Conservation (phyloP, 1,140 invertebrate species). For the Drosophila pallidifrons region DNA sequence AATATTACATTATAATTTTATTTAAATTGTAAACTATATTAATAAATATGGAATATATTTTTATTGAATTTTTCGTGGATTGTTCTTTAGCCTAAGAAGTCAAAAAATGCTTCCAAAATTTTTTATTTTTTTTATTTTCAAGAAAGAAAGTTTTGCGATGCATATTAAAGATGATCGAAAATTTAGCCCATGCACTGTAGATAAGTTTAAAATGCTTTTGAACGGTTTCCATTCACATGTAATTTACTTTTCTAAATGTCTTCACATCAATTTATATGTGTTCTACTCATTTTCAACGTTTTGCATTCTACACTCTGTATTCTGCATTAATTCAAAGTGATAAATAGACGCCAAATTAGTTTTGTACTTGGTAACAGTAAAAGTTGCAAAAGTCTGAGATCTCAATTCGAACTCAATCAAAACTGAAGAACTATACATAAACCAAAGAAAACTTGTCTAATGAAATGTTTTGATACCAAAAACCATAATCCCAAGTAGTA, state of each 20-base stretch:
- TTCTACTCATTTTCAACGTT: constrained; percentile 26
- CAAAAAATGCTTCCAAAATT: constrained; percentile 60
- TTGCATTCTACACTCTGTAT: constrained; percentile 30
- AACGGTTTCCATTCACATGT: neutral
- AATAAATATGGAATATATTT: constrained; percentile 32
- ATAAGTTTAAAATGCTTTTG: constrained; percentile 29
- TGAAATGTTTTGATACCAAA: constrained; percentile 70
- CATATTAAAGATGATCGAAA: constrained; percentile 1
- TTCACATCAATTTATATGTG: constrained; percentile 26
- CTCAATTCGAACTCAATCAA: constrained; percentile 48
- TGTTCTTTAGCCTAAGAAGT: constrained; percentile 63
- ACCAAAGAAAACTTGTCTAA: constrained; percentile 37
- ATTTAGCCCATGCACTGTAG: constrained; percentile 25
- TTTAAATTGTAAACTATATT: constrained; percentile 44
- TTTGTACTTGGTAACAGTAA: constrained; percentile 65
- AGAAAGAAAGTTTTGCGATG: neutral
- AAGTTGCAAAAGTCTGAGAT: constrained; percentile 60
- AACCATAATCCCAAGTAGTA: constrained; percentile 66
- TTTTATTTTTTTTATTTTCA: neutral
- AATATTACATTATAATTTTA: constrained; percentile 29
- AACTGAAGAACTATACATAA: constrained; percentile 31
- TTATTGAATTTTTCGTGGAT: constrained; percentile 55
- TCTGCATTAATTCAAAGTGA: constrained; percentile 55
- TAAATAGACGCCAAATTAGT: constrained; percentile 54
- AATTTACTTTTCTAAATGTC: constrained; percentile 18